A percentile compares a stretch with the other conserved stretches of the same genome.
These are phyloP conservation scores for Pentamera pediparva DNA, from an alignment of 53 echinoderm and acorn worm genomes.

Conservation along the genomic window DNA sequence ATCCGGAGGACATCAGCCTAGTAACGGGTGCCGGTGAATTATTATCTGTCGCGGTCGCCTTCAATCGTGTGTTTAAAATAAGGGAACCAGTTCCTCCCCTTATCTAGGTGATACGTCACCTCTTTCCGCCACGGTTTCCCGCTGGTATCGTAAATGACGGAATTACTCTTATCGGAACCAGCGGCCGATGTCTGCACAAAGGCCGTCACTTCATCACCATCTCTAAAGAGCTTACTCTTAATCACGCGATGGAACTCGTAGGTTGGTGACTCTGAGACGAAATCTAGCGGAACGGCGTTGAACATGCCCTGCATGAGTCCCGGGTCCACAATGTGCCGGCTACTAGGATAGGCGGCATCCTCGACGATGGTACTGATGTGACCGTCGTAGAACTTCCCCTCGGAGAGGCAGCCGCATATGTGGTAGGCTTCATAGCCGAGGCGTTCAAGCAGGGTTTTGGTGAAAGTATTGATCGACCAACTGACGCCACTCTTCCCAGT, in stretches of 20 bases:
- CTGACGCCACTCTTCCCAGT: background rate
- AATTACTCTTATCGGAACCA: background rate
- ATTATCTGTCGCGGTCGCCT: too few species aligned
- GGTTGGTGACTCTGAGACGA: background rate
- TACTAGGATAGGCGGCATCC: constrained; percentile 13
- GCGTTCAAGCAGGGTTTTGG: constrained; percentile 3
- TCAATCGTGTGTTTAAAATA: background rate
- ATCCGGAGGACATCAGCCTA: background rate
- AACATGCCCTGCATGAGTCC: background rate
- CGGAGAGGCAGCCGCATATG: background rate
- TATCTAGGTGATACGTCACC: background rate
- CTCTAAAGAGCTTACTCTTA: constrained; percentile 9
- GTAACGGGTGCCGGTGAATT: background rate
- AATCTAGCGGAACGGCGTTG: constrained; percentile 11
- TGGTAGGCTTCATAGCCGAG: constrained; percentile 19
- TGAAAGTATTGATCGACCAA: constrained; percentile 4
- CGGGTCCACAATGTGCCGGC: constrained; percentile 16
- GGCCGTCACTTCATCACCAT: background rate
- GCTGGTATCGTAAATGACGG: background rate
- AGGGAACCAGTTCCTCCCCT: background rate
- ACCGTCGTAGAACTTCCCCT: background rate
- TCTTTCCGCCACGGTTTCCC: background rate
- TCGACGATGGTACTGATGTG: constrained; percentile 12
- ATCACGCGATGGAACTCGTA: constrained; percentile 12
- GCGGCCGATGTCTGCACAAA: constrained; percentile 5